These are phyloP conservation scores for Cerceris rybyensis DNA, from an alignment of 2,888 invertebrate genomes.

Conservation along the genomic window DNA sequence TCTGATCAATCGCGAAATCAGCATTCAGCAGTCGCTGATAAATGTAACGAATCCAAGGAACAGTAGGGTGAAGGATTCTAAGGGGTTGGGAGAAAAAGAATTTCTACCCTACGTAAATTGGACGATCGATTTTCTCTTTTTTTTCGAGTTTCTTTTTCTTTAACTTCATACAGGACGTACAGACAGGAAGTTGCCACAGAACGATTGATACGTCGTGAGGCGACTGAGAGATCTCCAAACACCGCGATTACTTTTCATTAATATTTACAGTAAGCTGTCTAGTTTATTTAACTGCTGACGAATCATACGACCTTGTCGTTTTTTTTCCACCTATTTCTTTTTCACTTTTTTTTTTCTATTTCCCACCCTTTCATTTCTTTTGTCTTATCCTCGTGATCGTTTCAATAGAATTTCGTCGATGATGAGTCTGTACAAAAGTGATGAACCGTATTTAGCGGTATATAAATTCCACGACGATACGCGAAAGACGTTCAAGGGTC, in stretches of 20 bases:
- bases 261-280: constrained; percentile 67
- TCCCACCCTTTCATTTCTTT: not conserved
- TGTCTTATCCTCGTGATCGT: constrained; percentile 2
- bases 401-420: constrained; percentile 36
- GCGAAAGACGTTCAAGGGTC: constrained; percentile 48
- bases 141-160: no score
- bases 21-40: not conserved
- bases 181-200: constrained; percentile 56
- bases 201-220: constrained; percentile 49
- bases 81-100: no score
- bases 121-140: not conserved
- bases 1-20: not conserved
- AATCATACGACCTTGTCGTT: constrained; percentile 26
- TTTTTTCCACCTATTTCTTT: constrained; percentile 6
- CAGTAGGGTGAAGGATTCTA: not conserved
- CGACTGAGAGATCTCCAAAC: constrained; percentile 48
- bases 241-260: constrained; percentile 48
- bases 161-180: not conserved
- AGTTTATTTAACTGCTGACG: constrained; percentile 44
- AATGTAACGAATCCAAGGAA: not conserved
- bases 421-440: constrained; percentile 69
- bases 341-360: not conserved
- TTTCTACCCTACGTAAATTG: not conserved
- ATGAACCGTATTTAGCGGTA: constrained; percentile 44
- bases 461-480: constrained; percentile 46